Evolutionary conservation across 1,140 invertebrate species (phyloP).

Genomic region (Aphelenchoides fujianensis): DNA sequence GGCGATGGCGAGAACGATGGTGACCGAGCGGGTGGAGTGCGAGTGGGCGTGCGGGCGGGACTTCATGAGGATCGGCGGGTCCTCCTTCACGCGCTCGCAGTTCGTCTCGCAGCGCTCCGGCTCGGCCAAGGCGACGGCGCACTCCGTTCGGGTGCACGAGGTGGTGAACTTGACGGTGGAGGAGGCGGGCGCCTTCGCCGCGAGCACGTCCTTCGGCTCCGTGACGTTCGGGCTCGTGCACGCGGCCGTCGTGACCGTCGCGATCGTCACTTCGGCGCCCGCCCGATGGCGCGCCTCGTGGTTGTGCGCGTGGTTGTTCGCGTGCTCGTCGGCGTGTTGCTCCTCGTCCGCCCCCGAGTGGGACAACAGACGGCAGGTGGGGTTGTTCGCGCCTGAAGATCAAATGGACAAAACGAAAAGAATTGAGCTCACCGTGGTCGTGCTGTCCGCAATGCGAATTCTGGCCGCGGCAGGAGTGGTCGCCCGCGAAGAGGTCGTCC

Average conservation of each 20-base stretch:
- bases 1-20: slow-evolving; percentile 78
- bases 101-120: slow-evolving; percentile 56
- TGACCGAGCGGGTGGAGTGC: slow-evolving; percentile 70
- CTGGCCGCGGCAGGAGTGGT: no score
- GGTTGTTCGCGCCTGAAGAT: no score
- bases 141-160: background rate
- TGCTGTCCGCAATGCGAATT: no score
- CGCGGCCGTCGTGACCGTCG: no score
- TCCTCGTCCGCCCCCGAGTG: no score
- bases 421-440: no score
- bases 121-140: slow-evolving; percentile 65
- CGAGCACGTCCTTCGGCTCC: no score
- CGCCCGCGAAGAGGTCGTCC: background rate
- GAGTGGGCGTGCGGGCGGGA: slow-evolving; percentile 64
- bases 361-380: no score
- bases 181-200: background rate
- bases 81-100: slow-evolving; percentile 51
- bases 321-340: no score
- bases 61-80: slow-evolving; percentile 59
- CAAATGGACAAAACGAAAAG: no score
- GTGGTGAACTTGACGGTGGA: background rate
- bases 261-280: no score
- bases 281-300: background rate
- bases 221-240: no score
- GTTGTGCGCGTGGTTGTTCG: background rate